Conservation (phyloP, 2,888 invertebrate genomes). For the Notocelia uddmanniana region DNA sequence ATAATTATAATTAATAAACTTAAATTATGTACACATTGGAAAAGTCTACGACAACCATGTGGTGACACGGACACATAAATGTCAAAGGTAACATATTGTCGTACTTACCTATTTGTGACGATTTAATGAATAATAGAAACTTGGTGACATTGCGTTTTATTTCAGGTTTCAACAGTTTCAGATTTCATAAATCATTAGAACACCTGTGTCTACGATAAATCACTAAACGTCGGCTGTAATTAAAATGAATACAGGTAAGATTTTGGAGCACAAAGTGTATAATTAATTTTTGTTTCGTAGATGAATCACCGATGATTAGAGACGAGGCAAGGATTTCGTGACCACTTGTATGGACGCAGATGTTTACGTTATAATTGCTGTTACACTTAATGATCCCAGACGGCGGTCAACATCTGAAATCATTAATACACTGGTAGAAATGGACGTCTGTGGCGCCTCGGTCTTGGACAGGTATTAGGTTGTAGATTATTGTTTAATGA, state of each 20-base stretch:
- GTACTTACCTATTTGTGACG: not conserved
- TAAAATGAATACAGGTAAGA: slow-evolving; percentile 80
- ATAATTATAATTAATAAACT: slow-evolving; percentile 64
- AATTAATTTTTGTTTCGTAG: slow-evolving; percentile 81
- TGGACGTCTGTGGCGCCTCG: slow-evolving; percentile 35
- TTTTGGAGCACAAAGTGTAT: slow-evolving; percentile 74
- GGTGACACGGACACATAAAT: slow-evolving; percentile 20
- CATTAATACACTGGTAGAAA: slow-evolving; percentile 41
- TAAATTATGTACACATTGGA: slow-evolving; percentile 49
- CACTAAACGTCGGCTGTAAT: slow-evolving; percentile 75
- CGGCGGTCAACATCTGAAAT: slow-evolving; percentile 54
- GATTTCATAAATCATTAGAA: slow-evolving; percentile 73
- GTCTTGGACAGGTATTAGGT: slow-evolving; percentile 35
- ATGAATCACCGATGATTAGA: slow-evolving; percentile 83
- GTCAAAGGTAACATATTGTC: not conserved
- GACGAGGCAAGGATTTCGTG: slow-evolving; percentile 65
- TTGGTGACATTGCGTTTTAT: not conserved
- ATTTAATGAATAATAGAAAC: slow-evolving; percentile 25
- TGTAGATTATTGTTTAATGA: slow-evolving; percentile 33
- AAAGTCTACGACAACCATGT: slow-evolving; percentile 4
- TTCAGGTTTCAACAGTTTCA: slow-evolving; percentile 31
- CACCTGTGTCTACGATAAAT: slow-evolving; percentile 77
- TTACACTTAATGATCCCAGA: slow-evolving; percentile 75
- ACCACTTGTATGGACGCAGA: slow-evolving; percentile 73
- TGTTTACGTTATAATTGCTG: slow-evolving; percentile 80